phyloP scores from a whole-genome alignment of 2,888 invertebrate species.

The Spodoptera exigua region DNA sequence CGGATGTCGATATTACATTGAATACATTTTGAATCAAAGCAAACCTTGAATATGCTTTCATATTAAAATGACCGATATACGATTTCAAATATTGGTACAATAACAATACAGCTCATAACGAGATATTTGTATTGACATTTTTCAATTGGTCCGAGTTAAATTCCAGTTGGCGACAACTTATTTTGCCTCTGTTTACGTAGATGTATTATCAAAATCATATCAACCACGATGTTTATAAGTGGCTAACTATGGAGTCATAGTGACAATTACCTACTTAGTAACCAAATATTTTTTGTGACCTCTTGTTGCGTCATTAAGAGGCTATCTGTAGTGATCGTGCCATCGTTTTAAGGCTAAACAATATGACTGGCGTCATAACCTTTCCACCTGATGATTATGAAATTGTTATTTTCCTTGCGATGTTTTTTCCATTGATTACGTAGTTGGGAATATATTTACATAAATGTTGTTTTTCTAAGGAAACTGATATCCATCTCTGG shows the following conservation, averaged over 20 bases:
- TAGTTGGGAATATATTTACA: background rate
- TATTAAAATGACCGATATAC: slow-evolving; percentile 27
- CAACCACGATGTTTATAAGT: slow-evolving; percentile 37
- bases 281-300: slow-evolving; percentile 69
- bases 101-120: slow-evolving; percentile 16
- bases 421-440: slow-evolving; percentile 1
- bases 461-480: slow-evolving; percentile 3
- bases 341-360: slow-evolving; percentile 42
- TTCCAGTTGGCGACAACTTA: slow-evolving; percentile 39
- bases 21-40: slow-evolving; percentile 20
- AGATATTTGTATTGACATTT: slow-evolving; percentile 13
- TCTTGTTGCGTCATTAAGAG: slow-evolving; percentile 71
- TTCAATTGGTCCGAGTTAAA: slow-evolving; percentile 34
- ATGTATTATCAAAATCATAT: slow-evolving; percentile 43
- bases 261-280: slow-evolving; percentile 54
- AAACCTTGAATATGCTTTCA: slow-evolving; percentile 17
- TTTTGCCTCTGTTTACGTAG: slow-evolving; percentile 37
- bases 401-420: slow-evolving; percentile 1
- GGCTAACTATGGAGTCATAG: slow-evolving; percentile 55
- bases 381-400: slow-evolving; percentile 26
- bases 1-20: slow-evolving; percentile 27
- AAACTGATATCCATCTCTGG: background rate
- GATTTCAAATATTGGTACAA: slow-evolving; percentile 26
- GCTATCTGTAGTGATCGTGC: slow-evolving; percentile 64
- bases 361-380: slow-evolving; percentile 26